A percentile compares a stretch with the other conserved stretches of the same genome.
phyloP scores from a whole-genome alignment of 1,140 invertebrate genomes.

The Orius laevigatus region DNA sequence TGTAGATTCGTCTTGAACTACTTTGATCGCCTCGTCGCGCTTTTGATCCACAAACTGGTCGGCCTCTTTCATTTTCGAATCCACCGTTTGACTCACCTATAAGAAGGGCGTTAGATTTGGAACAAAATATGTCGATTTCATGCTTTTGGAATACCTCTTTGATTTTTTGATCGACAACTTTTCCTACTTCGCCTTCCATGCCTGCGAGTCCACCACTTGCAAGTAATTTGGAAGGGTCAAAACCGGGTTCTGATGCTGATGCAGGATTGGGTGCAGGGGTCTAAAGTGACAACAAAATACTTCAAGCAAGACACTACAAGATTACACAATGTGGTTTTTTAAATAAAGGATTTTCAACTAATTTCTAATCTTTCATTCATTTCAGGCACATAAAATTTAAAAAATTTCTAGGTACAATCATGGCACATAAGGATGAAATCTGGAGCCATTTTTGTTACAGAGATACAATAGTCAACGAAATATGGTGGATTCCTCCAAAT shows the following conservation, averaged over 20 bases:
- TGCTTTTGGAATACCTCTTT: conserved; percentile 17
- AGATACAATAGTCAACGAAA: too few relatives aligned
- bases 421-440: too few relatives aligned
- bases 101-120: background rate
- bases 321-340: too few relatives aligned
- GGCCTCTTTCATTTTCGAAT: conserved; percentile 23
- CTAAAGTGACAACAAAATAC: background rate
- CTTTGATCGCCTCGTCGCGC: conserved; percentile 20
- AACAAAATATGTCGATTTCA: background rate
- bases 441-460: too few relatives aligned
- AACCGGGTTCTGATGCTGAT: background rate
- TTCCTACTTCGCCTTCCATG: conserved; percentile 20
- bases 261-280: conserved; percentile 1
- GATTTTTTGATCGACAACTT: conserved; percentile 17
- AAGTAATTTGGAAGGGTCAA: conserved; percentile 10
- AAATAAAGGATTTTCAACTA: too few relatives aligned
- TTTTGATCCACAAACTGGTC: conserved; percentile 23
- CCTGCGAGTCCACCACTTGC: conserved; percentile 11
- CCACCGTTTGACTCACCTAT: conserved; percentile 21
- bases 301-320: too few relatives aligned
- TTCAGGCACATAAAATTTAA: too few relatives aligned
- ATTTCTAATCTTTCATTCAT: too few relatives aligned
- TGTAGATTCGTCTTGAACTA: conserved; percentile 16
- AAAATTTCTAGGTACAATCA: too few relatives aligned
- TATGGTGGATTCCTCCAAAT: too few relatives aligned